Conservation (phyloP, 1,140 invertebrate genomes). For the Schmidtea mediterranea region DNA sequence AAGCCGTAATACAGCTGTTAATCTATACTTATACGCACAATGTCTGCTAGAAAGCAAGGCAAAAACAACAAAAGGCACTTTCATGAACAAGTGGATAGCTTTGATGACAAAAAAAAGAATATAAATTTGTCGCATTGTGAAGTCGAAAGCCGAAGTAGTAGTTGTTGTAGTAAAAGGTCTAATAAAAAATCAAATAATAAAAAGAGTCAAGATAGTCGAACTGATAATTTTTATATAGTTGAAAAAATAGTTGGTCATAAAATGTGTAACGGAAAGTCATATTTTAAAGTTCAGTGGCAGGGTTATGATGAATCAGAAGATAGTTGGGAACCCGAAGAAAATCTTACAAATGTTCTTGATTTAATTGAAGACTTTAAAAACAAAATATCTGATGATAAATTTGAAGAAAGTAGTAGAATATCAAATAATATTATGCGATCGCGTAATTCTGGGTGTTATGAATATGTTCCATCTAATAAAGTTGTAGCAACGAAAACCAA, state of each 20-base stretch:
- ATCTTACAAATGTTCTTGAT: background rate
- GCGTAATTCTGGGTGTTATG: background rate
- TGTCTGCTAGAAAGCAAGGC: no score
- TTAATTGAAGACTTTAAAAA: background rate
- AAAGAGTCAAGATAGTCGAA: no score
- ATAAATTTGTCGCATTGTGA: no score
- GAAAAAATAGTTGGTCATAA: background rate
- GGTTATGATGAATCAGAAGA: background rate
- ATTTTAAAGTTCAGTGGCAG: background rate
- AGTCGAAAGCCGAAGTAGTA: no score
- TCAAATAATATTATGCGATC: background rate
- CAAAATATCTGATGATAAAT: background rate
- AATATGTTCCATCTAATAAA: background rate
- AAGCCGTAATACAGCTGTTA: no score
- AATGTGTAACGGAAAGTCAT: background rate
- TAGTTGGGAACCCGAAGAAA: conserved; percentile 1
- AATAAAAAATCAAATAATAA: no score
- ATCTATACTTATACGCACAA: no score
- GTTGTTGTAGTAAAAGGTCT: no score
- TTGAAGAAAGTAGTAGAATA: background rate
- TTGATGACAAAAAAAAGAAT: no score
- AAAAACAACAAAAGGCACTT: no score
- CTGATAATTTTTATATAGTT: background rate
- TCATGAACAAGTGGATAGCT: no score
- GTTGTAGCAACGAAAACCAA: background rate